phyloP scores from a whole-genome alignment of 2,113 vertebrate species.

The Oncorhynchus keta region DNA sequence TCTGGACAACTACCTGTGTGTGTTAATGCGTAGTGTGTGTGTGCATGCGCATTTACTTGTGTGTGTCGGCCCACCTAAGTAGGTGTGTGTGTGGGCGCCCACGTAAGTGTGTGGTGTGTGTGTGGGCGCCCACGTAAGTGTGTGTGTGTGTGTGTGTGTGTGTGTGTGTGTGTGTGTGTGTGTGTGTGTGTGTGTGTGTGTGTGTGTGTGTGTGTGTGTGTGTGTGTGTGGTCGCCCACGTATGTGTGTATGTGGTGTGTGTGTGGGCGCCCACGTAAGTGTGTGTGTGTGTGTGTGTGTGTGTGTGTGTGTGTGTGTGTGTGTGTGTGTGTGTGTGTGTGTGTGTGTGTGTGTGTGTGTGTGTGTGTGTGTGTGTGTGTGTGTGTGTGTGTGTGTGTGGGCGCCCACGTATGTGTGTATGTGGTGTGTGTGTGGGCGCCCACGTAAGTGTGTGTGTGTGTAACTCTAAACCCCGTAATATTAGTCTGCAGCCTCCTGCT shows the following conservation, averaged over 20 bases:
- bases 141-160: no score
- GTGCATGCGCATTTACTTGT: neutral
- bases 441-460: conserved; percentile 2
- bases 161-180: neutral
- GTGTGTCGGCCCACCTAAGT: conserved; percentile 16
- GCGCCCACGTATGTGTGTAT: neutral
- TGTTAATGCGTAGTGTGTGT: conserved; percentile 2
- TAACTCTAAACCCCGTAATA: conserved; percentile 4
- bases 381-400: conserved; percentile 9
- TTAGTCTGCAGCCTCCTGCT: conserved; percentile 27
- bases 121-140: neutral
- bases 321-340: neutral
- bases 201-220: neutral
- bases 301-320: neutral
- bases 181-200: conserved; percentile 7
- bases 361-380: conserved; percentile 5
- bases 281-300: conserved; percentile 8
- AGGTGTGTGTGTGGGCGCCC: conserved; percentile 6
- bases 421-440: neutral
- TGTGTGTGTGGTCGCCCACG: no score
- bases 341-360: conserved; percentile 7
- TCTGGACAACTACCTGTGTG: neutral
- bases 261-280: neutral
- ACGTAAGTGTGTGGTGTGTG: conserved; percentile 1
- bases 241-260: neutral